Evolutionary conservation across 2,113 vertebrate genomes (phyloP).

Genomic region (Chaetura pelagica): DNA sequence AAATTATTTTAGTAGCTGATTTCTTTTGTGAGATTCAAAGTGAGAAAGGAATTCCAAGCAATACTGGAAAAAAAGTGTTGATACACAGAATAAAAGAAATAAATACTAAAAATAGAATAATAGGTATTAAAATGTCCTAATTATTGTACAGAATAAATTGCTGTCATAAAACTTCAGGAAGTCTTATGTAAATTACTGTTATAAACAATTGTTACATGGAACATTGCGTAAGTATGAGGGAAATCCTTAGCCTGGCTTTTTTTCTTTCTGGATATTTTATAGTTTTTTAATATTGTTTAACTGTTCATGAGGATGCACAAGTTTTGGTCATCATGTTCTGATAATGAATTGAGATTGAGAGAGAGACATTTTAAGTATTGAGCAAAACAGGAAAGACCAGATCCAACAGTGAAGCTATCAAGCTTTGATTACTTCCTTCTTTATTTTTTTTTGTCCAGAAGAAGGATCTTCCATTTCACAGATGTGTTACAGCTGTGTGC

Average conservation of each 20-base stretch:
- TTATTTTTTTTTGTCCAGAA: neutral
- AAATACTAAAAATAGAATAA: neutral
- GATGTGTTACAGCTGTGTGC: neutral
- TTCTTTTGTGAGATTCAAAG: neutral
- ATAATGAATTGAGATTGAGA: neutral
- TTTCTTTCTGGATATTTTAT: neutral
- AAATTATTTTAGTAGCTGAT: neutral
- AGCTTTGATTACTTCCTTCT: neutral
- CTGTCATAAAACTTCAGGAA: neutral
- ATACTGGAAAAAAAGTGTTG: neutral
- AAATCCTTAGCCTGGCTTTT: neutral
- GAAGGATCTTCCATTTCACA: neutral
- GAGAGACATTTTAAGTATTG: neutral
- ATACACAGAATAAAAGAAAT: neutral
- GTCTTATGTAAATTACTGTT: neutral
- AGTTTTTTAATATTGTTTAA: neutral
- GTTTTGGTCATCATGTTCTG: neutral
- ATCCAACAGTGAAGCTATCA: neutral
- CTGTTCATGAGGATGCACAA: neutral
- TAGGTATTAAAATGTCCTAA: neutral
- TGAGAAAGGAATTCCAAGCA: neutral
- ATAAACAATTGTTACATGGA: neutral
- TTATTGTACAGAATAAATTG: neutral
- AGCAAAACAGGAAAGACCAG: neutral
- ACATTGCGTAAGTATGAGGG: fast-evolving